Evolutionary conservation across 2,888 invertebrate species (phyloP).

Genomic region (Caenorhabditis sinica): DNA sequence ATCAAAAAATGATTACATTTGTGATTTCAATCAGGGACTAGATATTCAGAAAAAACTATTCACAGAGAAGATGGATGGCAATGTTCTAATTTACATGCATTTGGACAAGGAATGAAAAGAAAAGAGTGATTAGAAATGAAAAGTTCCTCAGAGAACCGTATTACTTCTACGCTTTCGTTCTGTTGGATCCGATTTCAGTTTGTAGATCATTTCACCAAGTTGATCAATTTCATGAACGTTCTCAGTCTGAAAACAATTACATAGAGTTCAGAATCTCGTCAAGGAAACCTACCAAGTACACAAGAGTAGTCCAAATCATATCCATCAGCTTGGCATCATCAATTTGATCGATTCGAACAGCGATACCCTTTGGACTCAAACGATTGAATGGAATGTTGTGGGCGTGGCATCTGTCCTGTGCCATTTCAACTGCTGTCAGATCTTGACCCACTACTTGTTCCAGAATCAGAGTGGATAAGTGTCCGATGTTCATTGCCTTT

Average conservation of each 20-base stretch:
- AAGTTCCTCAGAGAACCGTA: slow-evolving; percentile 70
- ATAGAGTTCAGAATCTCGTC: background rate
- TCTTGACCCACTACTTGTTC: slow-evolving; percentile 82
- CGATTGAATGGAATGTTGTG: slow-evolving; percentile 80
- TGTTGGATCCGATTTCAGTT: slow-evolving; percentile 69
- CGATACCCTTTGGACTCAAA: slow-evolving; percentile 78
- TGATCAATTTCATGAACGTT: slow-evolving; percentile 74
- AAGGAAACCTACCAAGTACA: slow-evolving; percentile 71
- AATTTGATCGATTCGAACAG: slow-evolving; percentile 81
- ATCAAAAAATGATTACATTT: slow-evolving; percentile 34
- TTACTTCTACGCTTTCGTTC: slow-evolving; percentile 75
- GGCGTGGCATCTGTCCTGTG: slow-evolving; percentile 78
- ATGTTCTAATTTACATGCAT: slow-evolving; percentile 58
- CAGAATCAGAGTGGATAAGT: slow-evolving; percentile 77
- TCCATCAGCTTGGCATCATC: slow-evolving; percentile 81
- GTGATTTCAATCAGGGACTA: background rate
- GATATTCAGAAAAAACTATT: slow-evolving; percentile 22
- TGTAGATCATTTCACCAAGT: slow-evolving; percentile 73
- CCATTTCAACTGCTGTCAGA: slow-evolving; percentile 79
- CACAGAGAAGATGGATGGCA: slow-evolving; percentile 21
- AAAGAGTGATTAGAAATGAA: background rate
- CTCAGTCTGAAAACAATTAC: slow-evolving; percentile 68
- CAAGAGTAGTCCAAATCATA: slow-evolving; percentile 80
- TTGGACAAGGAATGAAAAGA: slow-evolving; percentile 8
- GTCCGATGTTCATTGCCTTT: slow-evolving; percentile 75